Conservation (phyloP, 2,888 invertebrate genomes). For the Saturnia japonica region DNA sequence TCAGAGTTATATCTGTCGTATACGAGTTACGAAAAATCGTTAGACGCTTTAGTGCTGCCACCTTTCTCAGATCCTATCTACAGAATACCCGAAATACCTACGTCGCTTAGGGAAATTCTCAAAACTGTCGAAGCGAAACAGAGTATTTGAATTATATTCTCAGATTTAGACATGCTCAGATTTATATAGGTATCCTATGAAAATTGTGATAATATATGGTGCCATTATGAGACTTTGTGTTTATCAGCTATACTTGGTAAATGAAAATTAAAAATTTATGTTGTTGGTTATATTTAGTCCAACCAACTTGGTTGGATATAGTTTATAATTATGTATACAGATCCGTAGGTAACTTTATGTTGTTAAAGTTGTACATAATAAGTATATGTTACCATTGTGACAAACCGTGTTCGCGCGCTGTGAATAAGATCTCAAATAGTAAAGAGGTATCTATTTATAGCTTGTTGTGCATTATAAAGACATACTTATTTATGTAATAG, state of each 20-base stretch:
- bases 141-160: constrained; percentile 41
- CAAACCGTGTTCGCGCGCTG: constrained; percentile 55
- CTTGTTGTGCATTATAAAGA: constrained; percentile 20
- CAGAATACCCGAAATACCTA: constrained; percentile 62
- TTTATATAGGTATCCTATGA: constrained; percentile 3
- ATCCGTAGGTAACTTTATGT: neutral
- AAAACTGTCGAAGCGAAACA: constrained; percentile 57
- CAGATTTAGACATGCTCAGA: constrained; percentile 23
- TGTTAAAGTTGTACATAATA: neutral
- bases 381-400: constrained; percentile 21
- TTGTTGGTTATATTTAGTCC: neutral
- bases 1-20: constrained; percentile 66
- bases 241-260: constrained; percentile 22
- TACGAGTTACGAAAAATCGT: constrained; percentile 63
- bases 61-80: constrained; percentile 70
- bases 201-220: constrained; percentile 51
- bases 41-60: constrained; percentile 61
- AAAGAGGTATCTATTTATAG: constrained; percentile 33
- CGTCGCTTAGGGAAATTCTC: constrained; percentile 57
- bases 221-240: constrained; percentile 48
- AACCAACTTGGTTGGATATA: too few relatives aligned
- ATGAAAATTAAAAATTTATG: neutral
- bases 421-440: constrained; percentile 71
- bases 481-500: constrained; percentile 17
- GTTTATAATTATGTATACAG: neutral